A percentile compares a stretch with the other conserved stretches of the same genome.
These are phyloP conservation scores for Platypus cylindrus DNA, from an alignment of 2,888 invertebrate genomes.

Conservation along the genomic window DNA sequence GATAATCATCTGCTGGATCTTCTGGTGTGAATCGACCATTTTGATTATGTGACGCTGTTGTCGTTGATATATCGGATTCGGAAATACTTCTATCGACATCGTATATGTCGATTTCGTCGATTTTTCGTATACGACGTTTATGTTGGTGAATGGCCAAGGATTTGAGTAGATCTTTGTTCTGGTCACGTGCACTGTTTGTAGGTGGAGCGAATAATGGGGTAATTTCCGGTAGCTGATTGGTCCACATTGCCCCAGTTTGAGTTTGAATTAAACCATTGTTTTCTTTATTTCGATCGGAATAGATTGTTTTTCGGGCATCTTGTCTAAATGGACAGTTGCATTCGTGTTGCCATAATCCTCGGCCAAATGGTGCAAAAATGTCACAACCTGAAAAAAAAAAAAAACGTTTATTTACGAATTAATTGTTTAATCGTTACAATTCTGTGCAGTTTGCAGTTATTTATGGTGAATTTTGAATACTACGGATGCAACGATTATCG, in stretches of 20 bases:
- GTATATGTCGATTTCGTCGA: conserved; percentile 7
- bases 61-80: conserved; percentile 10
- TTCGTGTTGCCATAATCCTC: conserved; percentile 26
- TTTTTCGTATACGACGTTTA: conserved; percentile 15
- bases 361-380: conserved; percentile 23
- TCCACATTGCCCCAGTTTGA: conserved; percentile 25
- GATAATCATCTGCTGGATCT: background rate
- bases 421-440: too few relatives aligned
- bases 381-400: conserved; percentile 17
- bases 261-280: conserved; percentile 29
- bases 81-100: conserved; percentile 7
- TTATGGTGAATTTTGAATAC: too few relatives aligned
- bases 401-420: too few relatives aligned
- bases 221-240: conserved; percentile 18
- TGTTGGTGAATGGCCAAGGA: conserved; percentile 20
- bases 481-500: too few relatives aligned
- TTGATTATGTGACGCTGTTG: conserved; percentile 8
- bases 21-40: conserved; percentile 7
- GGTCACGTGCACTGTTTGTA: conserved; percentile 10
- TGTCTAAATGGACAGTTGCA: conserved; percentile 22
- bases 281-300: conserved; percentile 11
- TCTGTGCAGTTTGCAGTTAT: too few relatives aligned
- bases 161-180: conserved; percentile 19
- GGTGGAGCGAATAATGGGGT: conserved; percentile 22
- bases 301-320: background rate